Percentiles rank a stretch among this genome's conserved stretches.
These are phyloP conservation scores for Eumaeus atala DNA, from an alignment of 1,140 invertebrate species.

Conservation along the genomic window DNA sequence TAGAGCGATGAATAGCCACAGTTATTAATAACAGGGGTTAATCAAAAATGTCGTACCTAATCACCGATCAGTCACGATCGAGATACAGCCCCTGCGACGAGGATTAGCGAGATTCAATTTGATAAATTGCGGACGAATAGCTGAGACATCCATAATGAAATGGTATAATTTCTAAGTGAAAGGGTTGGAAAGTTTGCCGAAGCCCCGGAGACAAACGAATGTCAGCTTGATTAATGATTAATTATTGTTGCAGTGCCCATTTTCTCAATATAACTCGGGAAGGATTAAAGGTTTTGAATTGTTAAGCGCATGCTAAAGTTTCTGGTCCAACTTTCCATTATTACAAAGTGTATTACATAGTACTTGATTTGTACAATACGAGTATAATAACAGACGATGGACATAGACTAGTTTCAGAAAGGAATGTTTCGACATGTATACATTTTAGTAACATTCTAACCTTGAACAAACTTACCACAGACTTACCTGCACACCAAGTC, in stretches of 20 bases:
- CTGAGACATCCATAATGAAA: constrained; percentile 61
- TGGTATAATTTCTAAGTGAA: constrained; percentile 69
- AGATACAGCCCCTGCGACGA: constrained; percentile 21
- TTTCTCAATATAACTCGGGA: constrained; percentile 41
- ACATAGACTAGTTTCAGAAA: no score
- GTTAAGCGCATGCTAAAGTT: constrained; percentile 24
- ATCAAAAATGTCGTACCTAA: constrained; percentile 11
- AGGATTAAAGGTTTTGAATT: constrained; percentile 39
- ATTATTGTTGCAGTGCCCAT: constrained; percentile 50
- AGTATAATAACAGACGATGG: no score
- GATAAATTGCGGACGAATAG: constrained; percentile 55
- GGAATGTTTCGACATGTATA: no score
- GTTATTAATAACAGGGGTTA: constrained; percentile 5
- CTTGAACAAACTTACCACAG: no score
- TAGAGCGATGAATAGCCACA: constrained; percentile 1
- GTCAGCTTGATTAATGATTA: constrained; percentile 66
- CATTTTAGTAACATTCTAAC: no score
- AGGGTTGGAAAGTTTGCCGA: constrained; percentile 49
- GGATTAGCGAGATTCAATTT: constrained; percentile 59
- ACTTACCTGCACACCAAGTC: no score
- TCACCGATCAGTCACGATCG: constrained; percentile 15
- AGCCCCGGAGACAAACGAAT: constrained; percentile 59
- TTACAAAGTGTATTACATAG: constrained; percentile 20
- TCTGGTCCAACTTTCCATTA: constrained; percentile 19
- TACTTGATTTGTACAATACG: constrained; percentile 11